These are phyloP conservation scores for Toxostoma redivivum DNA, from an alignment of 2,113 vertebrate genomes.

Conservation along the genomic window DNA sequence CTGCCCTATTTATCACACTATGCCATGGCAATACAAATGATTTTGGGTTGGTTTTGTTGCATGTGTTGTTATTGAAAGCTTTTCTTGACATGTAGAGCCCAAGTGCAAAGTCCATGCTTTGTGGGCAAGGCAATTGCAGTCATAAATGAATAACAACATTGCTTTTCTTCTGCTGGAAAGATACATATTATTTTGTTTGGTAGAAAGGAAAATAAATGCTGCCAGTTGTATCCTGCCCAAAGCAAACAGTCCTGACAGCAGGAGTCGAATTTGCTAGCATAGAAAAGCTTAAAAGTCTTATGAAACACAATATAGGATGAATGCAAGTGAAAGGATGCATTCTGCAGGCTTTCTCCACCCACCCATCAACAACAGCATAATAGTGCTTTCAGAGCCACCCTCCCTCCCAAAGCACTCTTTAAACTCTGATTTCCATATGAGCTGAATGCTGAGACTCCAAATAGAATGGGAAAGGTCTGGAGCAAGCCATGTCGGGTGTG, in stretches of 20 bases:
- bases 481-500: neutral
- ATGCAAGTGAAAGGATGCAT: neutral
- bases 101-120: neutral
- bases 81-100: neutral
- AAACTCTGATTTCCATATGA: neutral
- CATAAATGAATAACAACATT: neutral
- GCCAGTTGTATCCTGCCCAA: constrained; percentile 33
- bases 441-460: neutral
- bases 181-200: constrained; percentile 29
- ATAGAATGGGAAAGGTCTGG: neutral
- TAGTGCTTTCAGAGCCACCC: neutral
- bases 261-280: constrained; percentile 30
- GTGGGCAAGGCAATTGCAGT: neutral
- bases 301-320: neutral
- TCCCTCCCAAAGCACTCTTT: neutral
- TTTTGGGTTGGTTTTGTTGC: neutral
- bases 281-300: constrained; percentile 46
- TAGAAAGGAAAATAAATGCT: constrained; percentile 56
- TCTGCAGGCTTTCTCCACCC: neutral
- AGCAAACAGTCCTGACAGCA: constrained; percentile 48
- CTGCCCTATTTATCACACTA: neutral
- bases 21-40: neutral
- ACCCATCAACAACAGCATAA: neutral
- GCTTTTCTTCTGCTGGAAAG: constrained; percentile 10
- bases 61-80: neutral